Base-by-base conservation (phyloP, 2,797 vertebrate genomes). In the Danio choprae region DNA sequence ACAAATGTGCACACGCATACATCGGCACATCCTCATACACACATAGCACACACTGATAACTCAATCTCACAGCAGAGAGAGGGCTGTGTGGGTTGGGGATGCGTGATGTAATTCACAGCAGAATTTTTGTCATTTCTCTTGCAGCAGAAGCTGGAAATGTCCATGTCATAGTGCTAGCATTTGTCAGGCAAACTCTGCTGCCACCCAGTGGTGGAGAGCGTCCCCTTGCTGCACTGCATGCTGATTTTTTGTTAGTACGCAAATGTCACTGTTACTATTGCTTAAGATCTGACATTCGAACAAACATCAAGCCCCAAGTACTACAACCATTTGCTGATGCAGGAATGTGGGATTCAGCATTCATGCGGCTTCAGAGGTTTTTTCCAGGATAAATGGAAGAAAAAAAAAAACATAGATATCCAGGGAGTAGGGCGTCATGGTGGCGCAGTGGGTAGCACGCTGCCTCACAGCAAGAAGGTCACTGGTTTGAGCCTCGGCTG, bases 131-230 rank as follows among this genome's bases (percentile, higher is more conserved):
- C 84, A 84, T 81, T 84, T 87, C 60, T 79, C 67, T 86, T 90
- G 89, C 90, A 87, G 84, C 82, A 84, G 0, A 43, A 80, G 87
- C 84, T 87, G 87, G 87, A 85, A 92, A 92, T 85, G 83, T 79
- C 84, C 86, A 89, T 91, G 91, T 93, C 92, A 91, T 89, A 90
- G 91, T 77, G 82, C 86, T 87, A 91, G 87, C 84, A 72, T 84
- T 77, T 84, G 75, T 78, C 50, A 64, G 15, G 43, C 56, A 88
- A 86, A 80, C 87, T 43, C 72, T 90, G 74, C 81, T 83, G 91
- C 91, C 93, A 91, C 90, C 92, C 93, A 87, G 85, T 89, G 93
- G 91, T 59, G 82, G 88, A 85, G 90, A 88, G 83, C 83, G 9
- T 55, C 7, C 41, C 9, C 53, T 46, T 13, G n/a, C n/a, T 74